Percentiles rank a stretch among this genome's conserved stretches.
phyloP scores from a whole-genome alignment of 2,797 vertebrate genomes.

The Gobio occitaniae region DNA sequence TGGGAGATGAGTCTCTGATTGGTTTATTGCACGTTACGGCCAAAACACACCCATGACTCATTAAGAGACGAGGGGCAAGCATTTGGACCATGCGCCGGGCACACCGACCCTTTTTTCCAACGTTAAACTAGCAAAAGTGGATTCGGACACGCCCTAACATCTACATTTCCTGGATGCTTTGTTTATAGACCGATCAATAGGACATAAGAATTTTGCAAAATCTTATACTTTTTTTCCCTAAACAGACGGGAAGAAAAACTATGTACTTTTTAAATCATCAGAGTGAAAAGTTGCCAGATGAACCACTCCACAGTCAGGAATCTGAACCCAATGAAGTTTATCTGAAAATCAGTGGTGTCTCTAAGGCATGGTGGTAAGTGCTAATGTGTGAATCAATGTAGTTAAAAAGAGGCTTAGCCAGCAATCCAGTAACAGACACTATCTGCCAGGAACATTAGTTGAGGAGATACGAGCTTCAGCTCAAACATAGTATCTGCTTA shows the following conservation, averaged over 20 bases:
- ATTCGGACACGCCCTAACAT: neutral
- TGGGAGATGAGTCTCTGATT: no score
- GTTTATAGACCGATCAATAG: neutral
- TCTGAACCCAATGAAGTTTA: neutral
- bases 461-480: neutral
- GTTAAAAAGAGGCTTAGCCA: conserved; percentile 12
- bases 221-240: neutral
- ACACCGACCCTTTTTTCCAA: no score
- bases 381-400: neutral
- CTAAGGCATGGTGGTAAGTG: neutral
- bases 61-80: no score
- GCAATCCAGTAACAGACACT: neutral
- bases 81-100: no score
- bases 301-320: neutral
- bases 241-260: no score
- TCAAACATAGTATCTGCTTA: neutral
- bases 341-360: neutral
- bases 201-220: neutral
- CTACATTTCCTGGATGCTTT: neutral
- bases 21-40: no score
- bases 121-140: no score
- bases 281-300: no score
- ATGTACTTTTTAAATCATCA: neutral
- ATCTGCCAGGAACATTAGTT: neutral
- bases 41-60: no score